Conservation (phyloP, 2,113 vertebrate genomes). For the Patagioenas fasciata region DNA sequence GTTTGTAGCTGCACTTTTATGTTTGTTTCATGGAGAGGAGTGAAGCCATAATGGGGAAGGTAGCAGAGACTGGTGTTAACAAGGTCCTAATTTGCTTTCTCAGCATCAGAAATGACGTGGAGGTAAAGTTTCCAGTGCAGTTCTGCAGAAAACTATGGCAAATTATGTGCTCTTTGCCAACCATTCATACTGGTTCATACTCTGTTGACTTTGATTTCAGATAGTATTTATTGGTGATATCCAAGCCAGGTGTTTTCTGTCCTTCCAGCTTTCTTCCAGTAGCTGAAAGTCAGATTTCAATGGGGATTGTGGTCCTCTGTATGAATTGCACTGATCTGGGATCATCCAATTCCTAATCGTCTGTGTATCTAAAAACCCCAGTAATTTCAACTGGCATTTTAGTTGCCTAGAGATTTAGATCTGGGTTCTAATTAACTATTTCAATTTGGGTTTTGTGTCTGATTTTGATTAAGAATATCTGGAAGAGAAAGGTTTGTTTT, state of each 20-base stretch:
- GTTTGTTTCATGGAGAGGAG: background rate
- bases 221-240: background rate
- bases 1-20: background rate
- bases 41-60: background rate
- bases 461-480: conserved; percentile 43
- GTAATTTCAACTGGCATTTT: conserved; percentile 15
- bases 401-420: background rate
- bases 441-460: conserved; percentile 28
- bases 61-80: background rate
- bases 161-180: background rate
- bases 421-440: conserved; percentile 41
- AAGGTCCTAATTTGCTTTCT: background rate
- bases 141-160: background rate
- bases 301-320: background rate
- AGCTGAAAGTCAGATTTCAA: background rate
- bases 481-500: conserved; percentile 27
- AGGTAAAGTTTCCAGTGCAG: background rate
- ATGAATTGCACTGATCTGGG: background rate
- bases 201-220: background rate
- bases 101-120: background rate
- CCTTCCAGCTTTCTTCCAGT: background rate
- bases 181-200: background rate
- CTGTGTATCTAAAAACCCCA: background rate
- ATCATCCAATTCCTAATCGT: background rate
- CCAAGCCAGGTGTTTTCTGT: background rate